A percentile compares a stretch with the other conserved stretches of the same genome.
phyloP scores from a whole-genome alignment of 2,113 vertebrate species.

The Chauna torquata region DNA sequence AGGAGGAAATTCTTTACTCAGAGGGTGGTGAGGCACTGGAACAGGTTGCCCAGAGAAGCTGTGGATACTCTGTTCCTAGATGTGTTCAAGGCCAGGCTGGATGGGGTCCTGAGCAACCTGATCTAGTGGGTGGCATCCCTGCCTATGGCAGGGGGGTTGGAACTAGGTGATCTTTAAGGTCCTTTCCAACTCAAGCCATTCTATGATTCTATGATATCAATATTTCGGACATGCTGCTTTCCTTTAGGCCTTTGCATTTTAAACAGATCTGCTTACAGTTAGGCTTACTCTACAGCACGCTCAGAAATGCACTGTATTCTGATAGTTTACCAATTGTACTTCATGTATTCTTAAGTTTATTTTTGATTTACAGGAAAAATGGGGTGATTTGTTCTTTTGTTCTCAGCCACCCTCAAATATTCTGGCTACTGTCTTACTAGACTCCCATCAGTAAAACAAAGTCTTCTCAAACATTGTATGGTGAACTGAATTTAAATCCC shows the following conservation, averaged over 20 bases:
- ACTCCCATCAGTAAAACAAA: background rate
- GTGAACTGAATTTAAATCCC: conserved; percentile 16
- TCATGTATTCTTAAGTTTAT: background rate
- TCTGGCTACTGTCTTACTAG: background rate
- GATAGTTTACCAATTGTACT: background rate
- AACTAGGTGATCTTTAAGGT: too few species aligned
- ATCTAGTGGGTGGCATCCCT: too few species aligned
- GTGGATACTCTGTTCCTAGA: too few species aligned
- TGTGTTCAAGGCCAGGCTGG: too few species aligned
- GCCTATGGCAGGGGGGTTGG: too few species aligned
- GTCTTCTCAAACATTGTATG: background rate
- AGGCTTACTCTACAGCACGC: background rate
- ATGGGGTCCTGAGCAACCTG: too few species aligned
- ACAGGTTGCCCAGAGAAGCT: too few species aligned
- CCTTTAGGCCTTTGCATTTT: background rate
- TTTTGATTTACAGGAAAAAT: background rate
- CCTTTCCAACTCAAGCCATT: too few species aligned
- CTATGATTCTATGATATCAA: too few species aligned
- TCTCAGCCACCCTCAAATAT: background rate
- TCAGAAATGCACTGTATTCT: background rate
- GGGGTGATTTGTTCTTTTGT: background rate
- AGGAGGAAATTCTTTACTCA: too few species aligned
- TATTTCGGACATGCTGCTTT: background rate
- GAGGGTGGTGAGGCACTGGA: too few species aligned
- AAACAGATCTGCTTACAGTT: background rate